These are phyloP conservation scores for Anniella stebbinsi DNA, from an alignment of 2,797 vertebrate species.

Conservation along the genomic window DNA sequence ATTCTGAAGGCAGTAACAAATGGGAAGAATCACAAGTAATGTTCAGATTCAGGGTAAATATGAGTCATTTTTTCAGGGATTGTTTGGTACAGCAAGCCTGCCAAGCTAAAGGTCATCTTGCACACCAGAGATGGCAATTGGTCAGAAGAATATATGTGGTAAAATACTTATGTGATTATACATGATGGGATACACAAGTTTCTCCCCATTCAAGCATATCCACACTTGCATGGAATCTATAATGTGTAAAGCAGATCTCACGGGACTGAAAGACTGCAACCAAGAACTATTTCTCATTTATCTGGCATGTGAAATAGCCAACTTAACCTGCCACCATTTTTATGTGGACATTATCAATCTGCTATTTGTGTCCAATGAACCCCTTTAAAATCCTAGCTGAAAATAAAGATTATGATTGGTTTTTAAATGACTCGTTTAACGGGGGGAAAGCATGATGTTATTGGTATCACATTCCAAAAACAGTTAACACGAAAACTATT, in stretches of 20 bases:
- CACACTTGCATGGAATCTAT: not conserved
- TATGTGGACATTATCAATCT: too few species aligned
- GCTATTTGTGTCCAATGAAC: not conserved
- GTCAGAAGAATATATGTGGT: not conserved
- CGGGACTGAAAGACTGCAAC: not conserved
- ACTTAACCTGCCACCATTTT: too few species aligned
- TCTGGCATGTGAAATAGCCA: not conserved
- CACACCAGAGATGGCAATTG: not conserved
- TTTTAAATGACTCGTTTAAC: too few species aligned
- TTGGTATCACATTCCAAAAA: too few species aligned
- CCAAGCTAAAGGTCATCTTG: not conserved
- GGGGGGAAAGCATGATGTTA: too few species aligned
- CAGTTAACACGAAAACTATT: too few species aligned
- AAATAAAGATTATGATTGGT: too few species aligned
- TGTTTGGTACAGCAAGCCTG: not conserved
- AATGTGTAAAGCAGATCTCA: not conserved
- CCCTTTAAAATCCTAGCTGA: too few species aligned
- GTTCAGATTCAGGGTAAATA: not conserved
- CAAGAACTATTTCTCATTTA: not conserved
- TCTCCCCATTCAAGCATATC: not conserved
- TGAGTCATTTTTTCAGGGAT: not conserved
- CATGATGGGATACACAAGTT: not conserved
- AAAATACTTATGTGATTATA: not conserved
- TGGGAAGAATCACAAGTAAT: not conserved
- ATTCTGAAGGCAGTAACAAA: not conserved